Base-by-base conservation (phyloP, 2,113 vertebrate genomes). In the Garra rufa region DNA sequence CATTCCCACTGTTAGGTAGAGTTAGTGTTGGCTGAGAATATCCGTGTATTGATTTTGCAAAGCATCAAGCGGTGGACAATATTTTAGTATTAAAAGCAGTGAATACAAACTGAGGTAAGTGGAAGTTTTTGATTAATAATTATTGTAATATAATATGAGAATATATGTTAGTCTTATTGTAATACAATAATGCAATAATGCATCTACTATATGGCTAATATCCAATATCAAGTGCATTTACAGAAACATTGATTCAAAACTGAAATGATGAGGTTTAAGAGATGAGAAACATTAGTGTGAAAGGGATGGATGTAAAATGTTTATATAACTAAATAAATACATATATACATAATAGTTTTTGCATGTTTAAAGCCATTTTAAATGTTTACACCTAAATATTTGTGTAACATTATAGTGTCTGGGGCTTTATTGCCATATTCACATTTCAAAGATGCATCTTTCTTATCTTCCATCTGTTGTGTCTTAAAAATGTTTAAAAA, bases 391-490 rank as follows among this genome's bases (percentile, higher is more conserved):
- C 30, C n/a, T n/a, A 69, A 30, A 13, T n/a, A n/a, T 70, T n/a
- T 70, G 17, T 41, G 30, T 38, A 1, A 15, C 2, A 15, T 65
- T 30, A 34, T 9, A 21, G 17, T 11, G 41, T 71, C 19, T 71
- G 69, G 21, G 1, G 9, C 3, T 44, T 44, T 21, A 43, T 71
- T 71, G 10, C 11, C 38, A 71, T 44, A 41, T 71, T 6, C 38
- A 71, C 41, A 71, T 71, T 13, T 71, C 41, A 17, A 43, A 70
- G 5, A 70, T 70, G 41, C 38, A 71, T 43, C 21, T 43, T 6
- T 43, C 19, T 71, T 71, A 81, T 80, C 69, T 48, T 14, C 3
- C 21, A 80, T 85, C 83, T 79, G 69, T 63, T 85, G 50, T 70
- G 65, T 80, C 26, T 73, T 63, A 17, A 57, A 84, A 21, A 17